Percentiles rank a stretch among this genome's conserved stretches.
These are phyloP conservation scores for Megalurothrips usitatus DNA, from an alignment of 2,888 invertebrate genomes.

Conservation along the genomic window DNA sequence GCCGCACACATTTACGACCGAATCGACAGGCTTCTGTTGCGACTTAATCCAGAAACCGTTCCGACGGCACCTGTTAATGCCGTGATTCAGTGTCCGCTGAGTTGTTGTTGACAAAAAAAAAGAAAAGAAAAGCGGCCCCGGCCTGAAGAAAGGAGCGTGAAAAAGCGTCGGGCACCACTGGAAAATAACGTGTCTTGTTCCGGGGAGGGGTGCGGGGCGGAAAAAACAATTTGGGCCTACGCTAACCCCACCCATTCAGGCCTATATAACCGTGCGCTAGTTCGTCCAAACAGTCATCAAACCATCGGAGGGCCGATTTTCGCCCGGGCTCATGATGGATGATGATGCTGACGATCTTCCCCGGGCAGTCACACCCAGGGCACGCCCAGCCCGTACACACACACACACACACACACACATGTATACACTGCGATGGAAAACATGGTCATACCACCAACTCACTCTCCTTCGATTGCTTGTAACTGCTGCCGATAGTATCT, in stretches of 20 bases:
- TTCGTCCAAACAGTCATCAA: too few relatives aligned
- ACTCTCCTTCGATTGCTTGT: slow-evolving; percentile 13
- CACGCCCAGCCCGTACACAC: too few relatives aligned
- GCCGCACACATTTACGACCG: neutral
- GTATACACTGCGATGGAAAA: neutral
- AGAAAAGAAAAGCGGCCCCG: neutral
- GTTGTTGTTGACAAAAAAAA: neutral
- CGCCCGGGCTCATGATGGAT: too few relatives aligned
- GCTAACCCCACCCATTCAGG: neutral
- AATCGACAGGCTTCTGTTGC: neutral
- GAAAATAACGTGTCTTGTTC: too few relatives aligned
- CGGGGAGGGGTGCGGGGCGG: too few relatives aligned
- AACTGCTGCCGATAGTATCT: slow-evolving; percentile 14
- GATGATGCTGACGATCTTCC: too few relatives aligned
- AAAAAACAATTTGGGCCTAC: neutral
- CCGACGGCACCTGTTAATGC: neutral
- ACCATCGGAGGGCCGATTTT: too few relatives aligned
- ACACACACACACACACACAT: too few relatives aligned
- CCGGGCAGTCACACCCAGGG: neutral
- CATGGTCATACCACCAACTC: slow-evolving; percentile 14
- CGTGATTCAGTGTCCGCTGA: neutral
- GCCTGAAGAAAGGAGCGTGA: neutral
- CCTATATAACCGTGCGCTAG: neutral
- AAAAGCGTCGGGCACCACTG: neutral
- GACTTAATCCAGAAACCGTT: slow-evolving; percentile 1